A percentile compares a stretch with the other conserved stretches of the same genome.
These are phyloP conservation scores for Helostoma temminkii DNA, from an alignment of 2,797 vertebrate genomes.

Conservation along the genomic window DNA sequence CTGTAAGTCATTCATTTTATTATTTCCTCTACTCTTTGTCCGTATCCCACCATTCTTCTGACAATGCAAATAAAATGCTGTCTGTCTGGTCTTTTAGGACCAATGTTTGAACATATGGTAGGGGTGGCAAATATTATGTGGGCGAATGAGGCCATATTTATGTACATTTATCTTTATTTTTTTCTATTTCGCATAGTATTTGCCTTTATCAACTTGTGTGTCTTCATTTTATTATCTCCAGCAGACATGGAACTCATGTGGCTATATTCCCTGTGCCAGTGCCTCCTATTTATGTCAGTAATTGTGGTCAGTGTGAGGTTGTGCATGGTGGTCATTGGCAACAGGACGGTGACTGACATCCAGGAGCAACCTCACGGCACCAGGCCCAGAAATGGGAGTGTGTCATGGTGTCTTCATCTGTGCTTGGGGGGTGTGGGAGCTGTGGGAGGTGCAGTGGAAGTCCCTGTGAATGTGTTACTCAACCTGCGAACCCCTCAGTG, in stretches of 20 bases:
- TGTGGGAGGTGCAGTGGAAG: constrained; percentile 75
- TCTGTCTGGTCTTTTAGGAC: constrained; percentile 23
- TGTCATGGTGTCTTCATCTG: constrained; percentile 79
- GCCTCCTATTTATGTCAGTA: constrained; percentile 68
- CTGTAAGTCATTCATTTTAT: constrained; percentile 47
- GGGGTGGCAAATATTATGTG: constrained; percentile 15
- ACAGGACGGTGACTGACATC: not conserved
- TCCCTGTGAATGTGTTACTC: constrained; percentile 82
- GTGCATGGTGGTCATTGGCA: constrained; percentile 65
- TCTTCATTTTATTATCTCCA: constrained; percentile 17
- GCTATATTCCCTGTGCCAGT: constrained; percentile 78
- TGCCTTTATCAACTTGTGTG: constrained; percentile 10
- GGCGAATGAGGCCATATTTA: constrained; percentile 34
- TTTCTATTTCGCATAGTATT: constrained; percentile 8
- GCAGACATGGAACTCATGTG: constrained; percentile 77
- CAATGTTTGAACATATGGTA: constrained; percentile 23
- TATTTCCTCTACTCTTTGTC: constrained; percentile 42
- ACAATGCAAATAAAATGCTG: constrained; percentile 31
- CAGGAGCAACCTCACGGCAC: constrained; percentile 21
- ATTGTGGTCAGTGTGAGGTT: constrained; percentile 77
- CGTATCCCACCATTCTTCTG: constrained; percentile 30
- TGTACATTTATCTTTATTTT: constrained; percentile 23
- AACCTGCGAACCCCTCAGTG: constrained; percentile 82
- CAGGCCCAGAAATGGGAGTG: constrained; percentile 42
- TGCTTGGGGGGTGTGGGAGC: constrained; percentile 84